Percentiles rank a stretch among this genome's conserved stretches.
Evolutionary conservation across 53 echinoderm and acorn worm genomes (phyloP).

Genomic region (Patiria pectinifera): DNA sequence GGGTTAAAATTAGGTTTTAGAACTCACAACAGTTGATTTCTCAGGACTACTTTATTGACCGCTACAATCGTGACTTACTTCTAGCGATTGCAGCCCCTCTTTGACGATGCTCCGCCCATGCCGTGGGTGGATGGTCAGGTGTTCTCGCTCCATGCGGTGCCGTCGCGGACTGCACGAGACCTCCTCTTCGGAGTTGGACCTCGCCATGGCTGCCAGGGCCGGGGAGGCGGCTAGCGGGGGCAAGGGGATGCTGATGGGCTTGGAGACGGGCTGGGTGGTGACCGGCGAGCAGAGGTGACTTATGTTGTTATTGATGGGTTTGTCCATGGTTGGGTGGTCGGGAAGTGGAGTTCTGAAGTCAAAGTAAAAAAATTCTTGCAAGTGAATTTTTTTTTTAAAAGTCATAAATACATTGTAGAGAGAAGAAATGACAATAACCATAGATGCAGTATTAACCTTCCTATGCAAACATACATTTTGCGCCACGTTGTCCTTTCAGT

Average conservation of each 20-base stretch:
- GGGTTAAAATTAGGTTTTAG: background rate
- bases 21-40: background rate
- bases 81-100: constrained; percentile 83
- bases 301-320: constrained; percentile 77
- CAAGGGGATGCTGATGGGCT: constrained; percentile 70
- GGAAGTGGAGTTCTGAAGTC: constrained; percentile 52
- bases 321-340: constrained; percentile 41
- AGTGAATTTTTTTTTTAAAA: no score
- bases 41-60: no score
- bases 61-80: constrained; percentile 58
- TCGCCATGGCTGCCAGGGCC: constrained; percentile 53
- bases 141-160: constrained; percentile 86
- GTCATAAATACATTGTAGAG: no score
- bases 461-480: no score
- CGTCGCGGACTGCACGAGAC: constrained; percentile 83
- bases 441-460: no score
- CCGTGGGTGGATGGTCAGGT: constrained; percentile 91
- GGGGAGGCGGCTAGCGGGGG: constrained; percentile 33
- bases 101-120: constrained; percentile 94
- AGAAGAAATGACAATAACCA: no score
- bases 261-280: constrained; percentile 66
- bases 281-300: constrained; percentile 61
- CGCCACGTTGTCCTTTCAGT: no score
- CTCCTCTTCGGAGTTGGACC: constrained; percentile 76
- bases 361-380: background rate